These are phyloP conservation scores for Oryzias woworae DNA, from an alignment of 2,113 vertebrate species.

Conservation along the genomic window DNA sequence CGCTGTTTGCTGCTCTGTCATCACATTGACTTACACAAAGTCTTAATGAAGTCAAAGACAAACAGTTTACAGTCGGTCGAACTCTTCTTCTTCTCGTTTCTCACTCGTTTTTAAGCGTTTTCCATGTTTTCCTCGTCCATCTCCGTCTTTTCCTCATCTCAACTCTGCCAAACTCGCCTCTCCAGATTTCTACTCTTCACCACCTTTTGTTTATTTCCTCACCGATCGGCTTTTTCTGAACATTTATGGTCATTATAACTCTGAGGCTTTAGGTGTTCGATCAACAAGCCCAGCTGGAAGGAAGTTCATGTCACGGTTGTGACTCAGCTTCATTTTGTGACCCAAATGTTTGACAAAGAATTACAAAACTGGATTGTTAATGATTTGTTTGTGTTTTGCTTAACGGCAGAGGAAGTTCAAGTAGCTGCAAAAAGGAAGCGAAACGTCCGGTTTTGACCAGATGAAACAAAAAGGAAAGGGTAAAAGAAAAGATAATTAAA, in stretches of 20 bases:
- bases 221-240: background rate
- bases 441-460: conserved; percentile 4
- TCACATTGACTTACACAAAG: conserved; percentile 2
- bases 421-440: conserved; percentile 2
- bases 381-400: background rate
- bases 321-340: background rate
- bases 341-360: too few species aligned
- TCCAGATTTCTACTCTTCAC: background rate
- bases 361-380: too few species aligned
- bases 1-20: background rate
- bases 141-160: conserved; percentile 5
- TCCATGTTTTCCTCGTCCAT: conserved; percentile 1
- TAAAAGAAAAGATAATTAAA: background rate
- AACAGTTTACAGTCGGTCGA: conserved; percentile 61
- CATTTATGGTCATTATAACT: conserved; percentile 1
- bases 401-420: background rate
- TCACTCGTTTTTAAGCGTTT: conserved; percentile 15
- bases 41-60: conserved; percentile 28
- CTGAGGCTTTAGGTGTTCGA: background rate
- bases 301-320: conserved; percentile 18
- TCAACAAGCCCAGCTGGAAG: conserved; percentile 18
- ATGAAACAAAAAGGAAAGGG: conserved; percentile 14
- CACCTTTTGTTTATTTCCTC: background rate
- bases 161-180: conserved; percentile 18
- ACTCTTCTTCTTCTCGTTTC: conserved; percentile 23